Base-by-base conservation (phyloP, 1,140 invertebrate species). In the Bombus breviceps region DNA sequence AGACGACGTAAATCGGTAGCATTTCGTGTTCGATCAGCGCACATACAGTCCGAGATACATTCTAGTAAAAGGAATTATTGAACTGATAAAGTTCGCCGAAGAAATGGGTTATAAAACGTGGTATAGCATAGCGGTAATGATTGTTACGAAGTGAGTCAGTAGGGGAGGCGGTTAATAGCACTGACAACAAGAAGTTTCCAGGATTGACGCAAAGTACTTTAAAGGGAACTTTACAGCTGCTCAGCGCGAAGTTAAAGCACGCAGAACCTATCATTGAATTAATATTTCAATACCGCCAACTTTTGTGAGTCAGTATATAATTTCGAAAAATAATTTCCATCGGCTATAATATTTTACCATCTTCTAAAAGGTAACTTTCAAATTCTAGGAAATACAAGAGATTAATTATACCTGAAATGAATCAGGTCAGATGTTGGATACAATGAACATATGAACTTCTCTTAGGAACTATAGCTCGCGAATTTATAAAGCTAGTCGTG, bases 11-110 rank as follows among this genome's bases (percentile, higher is more conserved):
- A 74, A 64, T 74, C 69, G n/a, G 25, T 25, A 8, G n/a, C 25
- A 43, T 57, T 37, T n/a, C 25, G 47, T 4, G 73, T 8, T 43
- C 68, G 28, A 78, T 57, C 22, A 15, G n/a, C 28, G 10, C 12
- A 34, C n/a, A 53, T 22, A 13, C 34, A 34, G 32, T 28, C 18
- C 28, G 10, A 34, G 75, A 32, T 43, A 84, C 25, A 28, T 1
- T 28, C 43, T 39, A 43, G 32, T 32, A 18, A 39, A n/a, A n/a
- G 53, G 41, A 85, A 85, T 85, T 72, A 80, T 85, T 80, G 57
- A 85, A 62, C n/a, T 41, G 77, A 72, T 3, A 79, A 80, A 80
- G 13, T 80, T 85, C 9, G 3, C 10, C 4, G 22, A 79, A 78
- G 76, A 80, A 80, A 72, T 43, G 32, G 64, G 53, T 77, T 47